Evolutionary conservation across 1,140 invertebrate species (phyloP).

Genomic region (Tetragonula clypearis): DNA sequence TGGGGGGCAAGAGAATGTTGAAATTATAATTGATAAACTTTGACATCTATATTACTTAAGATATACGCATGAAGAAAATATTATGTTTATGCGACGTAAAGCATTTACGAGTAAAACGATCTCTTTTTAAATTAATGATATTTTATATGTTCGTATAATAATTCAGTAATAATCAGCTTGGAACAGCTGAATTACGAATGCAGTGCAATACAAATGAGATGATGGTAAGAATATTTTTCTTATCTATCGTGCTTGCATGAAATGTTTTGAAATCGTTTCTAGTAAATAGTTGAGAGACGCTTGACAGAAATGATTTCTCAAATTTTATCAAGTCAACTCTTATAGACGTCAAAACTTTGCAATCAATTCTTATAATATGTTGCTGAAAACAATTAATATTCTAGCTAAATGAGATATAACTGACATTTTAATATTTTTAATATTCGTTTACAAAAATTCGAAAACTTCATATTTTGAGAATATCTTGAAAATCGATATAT

Average conservation of each 20-base stretch:
- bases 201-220: not conserved
- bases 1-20: constrained; percentile 27
- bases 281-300: not conserved
- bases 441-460: not conserved
- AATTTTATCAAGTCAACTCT: not conserved
- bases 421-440: not conserved
- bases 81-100: not conserved
- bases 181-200: not conserved
- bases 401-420: not conserved
- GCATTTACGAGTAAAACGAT: not conserved
- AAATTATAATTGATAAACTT: constrained; percentile 71
- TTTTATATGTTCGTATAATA: not conserved
- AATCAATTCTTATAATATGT: not conserved
- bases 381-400: constrained; percentile 1
- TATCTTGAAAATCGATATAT: not conserved
- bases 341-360: not conserved
- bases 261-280: not conserved
- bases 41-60: constrained; percentile 41
- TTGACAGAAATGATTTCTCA: not conserved
- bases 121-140: not conserved
- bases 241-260: not conserved
- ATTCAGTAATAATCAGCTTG: not conserved
- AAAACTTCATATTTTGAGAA: not conserved
- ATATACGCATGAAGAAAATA: not conserved
- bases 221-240: not conserved